phyloP scores from a whole-genome alignment of 1,140 invertebrate species.

The Drosophila tsacasi region DNA sequence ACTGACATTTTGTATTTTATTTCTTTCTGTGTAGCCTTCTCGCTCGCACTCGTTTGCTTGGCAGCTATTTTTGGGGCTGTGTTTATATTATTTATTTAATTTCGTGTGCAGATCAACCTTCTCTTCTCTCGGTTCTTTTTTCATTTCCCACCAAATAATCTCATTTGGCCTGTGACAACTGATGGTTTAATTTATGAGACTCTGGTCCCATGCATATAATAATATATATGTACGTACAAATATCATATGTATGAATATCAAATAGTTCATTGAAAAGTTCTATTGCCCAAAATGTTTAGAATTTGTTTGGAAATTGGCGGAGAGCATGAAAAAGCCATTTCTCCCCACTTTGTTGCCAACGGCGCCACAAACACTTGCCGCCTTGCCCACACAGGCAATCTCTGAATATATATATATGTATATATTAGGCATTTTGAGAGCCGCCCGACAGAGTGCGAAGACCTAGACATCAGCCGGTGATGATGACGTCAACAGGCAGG shows the following conservation, averaged over 20 bases:
- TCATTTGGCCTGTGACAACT: constrained; percentile 62
- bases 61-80: constrained; percentile 61
- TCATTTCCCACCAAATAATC: constrained; percentile 39
- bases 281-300: constrained; percentile 3
- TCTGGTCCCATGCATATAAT: constrained; percentile 12
- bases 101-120: constrained; percentile 39
- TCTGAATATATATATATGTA: constrained; percentile 3
- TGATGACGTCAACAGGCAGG: constrained; percentile 39
- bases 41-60: constrained; percentile 21
- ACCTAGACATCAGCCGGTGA: constrained; percentile 30
- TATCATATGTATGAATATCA: constrained; percentile 12
- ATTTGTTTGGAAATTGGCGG: constrained; percentile 33
- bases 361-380: constrained; percentile 42
- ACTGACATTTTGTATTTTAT: constrained; percentile 18
- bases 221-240: background rate
- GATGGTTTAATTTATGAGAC: constrained; percentile 77
- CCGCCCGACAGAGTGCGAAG: constrained; percentile 34
- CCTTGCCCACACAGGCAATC: constrained; percentile 10
- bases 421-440: constrained; percentile 18
- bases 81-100: constrained; percentile 73
- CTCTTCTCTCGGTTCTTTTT: background rate
- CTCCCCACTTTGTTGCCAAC: constrained; percentile 36
- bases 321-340: constrained; percentile 19
- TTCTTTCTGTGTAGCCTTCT: constrained; percentile 35
- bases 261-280: constrained; percentile 51